Evolutionary conservation across 2,888 invertebrate species (phyloP), one percentile per base, ranked within the genome.

Genomic region (Pristionchus exspectatus): DNA sequence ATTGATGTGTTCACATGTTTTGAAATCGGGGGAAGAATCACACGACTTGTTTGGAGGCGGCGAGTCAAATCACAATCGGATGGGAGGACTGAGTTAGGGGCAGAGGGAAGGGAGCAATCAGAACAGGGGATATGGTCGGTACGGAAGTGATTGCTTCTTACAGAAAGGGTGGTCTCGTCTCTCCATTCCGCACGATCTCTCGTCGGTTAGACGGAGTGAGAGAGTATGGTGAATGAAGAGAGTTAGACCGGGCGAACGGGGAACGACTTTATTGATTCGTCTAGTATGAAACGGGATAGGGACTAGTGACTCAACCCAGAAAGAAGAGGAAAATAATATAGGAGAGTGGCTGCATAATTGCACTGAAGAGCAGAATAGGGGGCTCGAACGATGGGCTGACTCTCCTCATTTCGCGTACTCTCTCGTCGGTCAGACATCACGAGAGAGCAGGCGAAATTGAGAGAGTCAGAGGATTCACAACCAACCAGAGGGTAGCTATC

Each of bases 11-110:
- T 81, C 50, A 74, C 44, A 77, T 50, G 74, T 74, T 44, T 63
- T 77, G 24, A 24, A 81, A 81, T 81, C 81, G 81, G 33, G 69
- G 56, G 72, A 14, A 74, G 44, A 74, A 74, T 74, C 74, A 74
- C 74, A 74, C 74, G 74, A 74, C 30, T 50, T 50, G 44, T 12
- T 10, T 7, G 44, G 44, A 50, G 44, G 44, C 9, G 30, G 10
- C 24, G 33, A 38, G 74, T 74, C 21, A 74, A 74, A 74, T 74
- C 74, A 74, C 74, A 74, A 18, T 69, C 38, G 74, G 74, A 74
- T 74, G 74, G 38, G 74, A 5, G 63, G 74, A 38, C 74, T 74
- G 74, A 74, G 74, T 74, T 33, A n/a, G 74, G 74, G 74, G 74
- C 14, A 74, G 74, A 24, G 18, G 30, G 33, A 21, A 30, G 69